These are phyloP conservation scores for Ailuropoda melanoleuca DNA, from an alignment of 2,113 vertebrate genomes.

Conservation along the genomic window DNA sequence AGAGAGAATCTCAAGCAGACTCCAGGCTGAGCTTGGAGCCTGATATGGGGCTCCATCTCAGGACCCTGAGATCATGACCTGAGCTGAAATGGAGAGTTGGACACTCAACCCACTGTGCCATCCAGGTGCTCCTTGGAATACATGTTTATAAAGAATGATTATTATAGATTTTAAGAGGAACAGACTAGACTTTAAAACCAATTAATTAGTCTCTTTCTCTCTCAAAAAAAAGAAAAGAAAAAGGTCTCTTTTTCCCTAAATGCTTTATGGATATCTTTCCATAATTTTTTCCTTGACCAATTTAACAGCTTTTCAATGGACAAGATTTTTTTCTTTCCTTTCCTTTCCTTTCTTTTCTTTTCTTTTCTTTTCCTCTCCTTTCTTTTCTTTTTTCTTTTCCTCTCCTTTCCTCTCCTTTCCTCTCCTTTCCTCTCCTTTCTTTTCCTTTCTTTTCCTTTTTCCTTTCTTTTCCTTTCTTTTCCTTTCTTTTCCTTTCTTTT, in stretches of 20 bases:
- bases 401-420: rapidly evolving
- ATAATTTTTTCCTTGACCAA: neutral
- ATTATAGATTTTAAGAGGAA: neutral
- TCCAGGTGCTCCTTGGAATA: neutral
- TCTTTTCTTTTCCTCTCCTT: rapidly evolving
- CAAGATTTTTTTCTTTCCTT: neutral
- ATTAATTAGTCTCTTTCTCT: neutral
- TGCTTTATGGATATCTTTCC: neutral
- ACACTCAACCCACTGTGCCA: too few species aligned
- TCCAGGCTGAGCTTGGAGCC: too few species aligned
- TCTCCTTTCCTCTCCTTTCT: rapidly evolving
- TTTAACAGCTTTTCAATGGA: neutral
- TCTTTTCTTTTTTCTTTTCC: neutral
- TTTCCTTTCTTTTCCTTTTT: too few species aligned
- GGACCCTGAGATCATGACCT: too few species aligned
- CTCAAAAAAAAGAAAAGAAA: neutral
- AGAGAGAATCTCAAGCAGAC: too few species aligned
- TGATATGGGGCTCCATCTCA: too few species aligned
- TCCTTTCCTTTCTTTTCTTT: neutral
- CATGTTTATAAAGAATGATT: neutral
- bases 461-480: neutral
- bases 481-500: too few species aligned
- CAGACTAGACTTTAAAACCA: neutral
- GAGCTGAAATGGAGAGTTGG: too few species aligned
- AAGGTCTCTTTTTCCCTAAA: neutral